A percentile compares a stretch with the other conserved stretches of the same genome.
These are phyloP conservation scores for Caenorhabditis parvicauda DNA, from an alignment of 2,888 invertebrate species.

Conservation along the genomic window DNA sequence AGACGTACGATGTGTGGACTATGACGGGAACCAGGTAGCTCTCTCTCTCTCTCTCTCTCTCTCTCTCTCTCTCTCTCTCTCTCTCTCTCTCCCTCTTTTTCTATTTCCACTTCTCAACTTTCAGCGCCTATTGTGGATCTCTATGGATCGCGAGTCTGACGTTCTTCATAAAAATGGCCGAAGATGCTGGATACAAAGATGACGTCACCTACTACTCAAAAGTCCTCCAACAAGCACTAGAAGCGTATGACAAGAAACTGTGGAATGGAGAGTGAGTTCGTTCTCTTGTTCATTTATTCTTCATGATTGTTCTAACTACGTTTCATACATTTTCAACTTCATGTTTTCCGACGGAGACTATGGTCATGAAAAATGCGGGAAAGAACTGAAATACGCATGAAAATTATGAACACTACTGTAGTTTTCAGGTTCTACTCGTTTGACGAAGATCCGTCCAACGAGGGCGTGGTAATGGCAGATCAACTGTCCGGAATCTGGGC, in stretches of 20 bases:
- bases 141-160: constrained; percentile 78
- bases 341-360: too few species aligned
- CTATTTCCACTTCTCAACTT: too few species aligned
- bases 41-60: too few species aligned
- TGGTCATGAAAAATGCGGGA: too few species aligned
- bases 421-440: constrained; percentile 71
- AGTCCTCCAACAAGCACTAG: constrained; percentile 24
- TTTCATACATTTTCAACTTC: too few species aligned
- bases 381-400: too few species aligned
- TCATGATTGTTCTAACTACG: too few species aligned
- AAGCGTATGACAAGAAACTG: constrained; percentile 30
- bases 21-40: constrained; percentile 82
- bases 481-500: constrained; percentile 90
- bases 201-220: constrained; percentile 18
- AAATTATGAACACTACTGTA: neutral
- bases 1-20: constrained; percentile 86
- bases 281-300: too few species aligned
- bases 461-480: constrained; percentile 83
- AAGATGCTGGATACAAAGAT: constrained; percentile 13
- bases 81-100: too few species aligned
- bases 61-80: too few species aligned
- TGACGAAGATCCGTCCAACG: constrained; percentile 69
- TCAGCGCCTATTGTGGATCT: constrained; percentile 87
- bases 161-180: constrained; percentile 62
- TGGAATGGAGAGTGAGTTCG: constrained; percentile 48